A percentile compares a stretch with the other conserved stretches of the same genome.
These are phyloP conservation scores for Zaprionus gabonicus DNA, from an alignment of 1,140 invertebrate species.

Conservation along the genomic window DNA sequence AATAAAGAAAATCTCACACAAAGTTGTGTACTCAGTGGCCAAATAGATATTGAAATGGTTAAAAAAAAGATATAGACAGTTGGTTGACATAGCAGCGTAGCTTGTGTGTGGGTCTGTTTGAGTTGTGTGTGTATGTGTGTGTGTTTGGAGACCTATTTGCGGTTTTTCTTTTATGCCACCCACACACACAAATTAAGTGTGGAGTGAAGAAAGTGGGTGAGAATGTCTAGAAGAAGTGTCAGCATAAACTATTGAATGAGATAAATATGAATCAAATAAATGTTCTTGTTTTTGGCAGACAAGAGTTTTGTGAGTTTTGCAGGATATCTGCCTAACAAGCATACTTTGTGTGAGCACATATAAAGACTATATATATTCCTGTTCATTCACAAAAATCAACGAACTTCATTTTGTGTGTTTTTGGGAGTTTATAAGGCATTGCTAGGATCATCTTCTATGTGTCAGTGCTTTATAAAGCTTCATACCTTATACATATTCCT, in stretches of 20 bases:
- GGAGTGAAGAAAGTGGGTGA: neutral
- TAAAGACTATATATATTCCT: neutral
- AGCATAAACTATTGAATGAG: no score
- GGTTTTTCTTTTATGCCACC: neutral
- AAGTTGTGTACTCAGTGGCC: constrained; percentile 8
- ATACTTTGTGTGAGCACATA: neutral
- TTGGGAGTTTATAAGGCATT: no score
- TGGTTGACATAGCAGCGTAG: neutral
- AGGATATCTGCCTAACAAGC: neutral
- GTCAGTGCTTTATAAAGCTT: no score
- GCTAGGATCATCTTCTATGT: no score
- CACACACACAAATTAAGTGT: neutral
- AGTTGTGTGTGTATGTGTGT: neutral
- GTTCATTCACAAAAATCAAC: neutral
- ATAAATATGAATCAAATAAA: neutral
- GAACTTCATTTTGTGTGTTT: no score
- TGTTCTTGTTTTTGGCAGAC: neutral
- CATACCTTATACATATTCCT: no score
- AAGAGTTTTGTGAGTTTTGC: neutral
- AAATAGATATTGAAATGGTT: constrained; percentile 10
- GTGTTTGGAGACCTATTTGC: neutral
- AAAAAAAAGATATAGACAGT: neutral
- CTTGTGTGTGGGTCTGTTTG: neutral
- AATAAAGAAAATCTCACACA: constrained; percentile 9
- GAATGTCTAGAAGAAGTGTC: neutral